Evolutionary conservation across 2,113 vertebrate genomes (phyloP), one percentile per base, ranked within the genome.

Genomic region (Todiramphus chloris): DNA sequence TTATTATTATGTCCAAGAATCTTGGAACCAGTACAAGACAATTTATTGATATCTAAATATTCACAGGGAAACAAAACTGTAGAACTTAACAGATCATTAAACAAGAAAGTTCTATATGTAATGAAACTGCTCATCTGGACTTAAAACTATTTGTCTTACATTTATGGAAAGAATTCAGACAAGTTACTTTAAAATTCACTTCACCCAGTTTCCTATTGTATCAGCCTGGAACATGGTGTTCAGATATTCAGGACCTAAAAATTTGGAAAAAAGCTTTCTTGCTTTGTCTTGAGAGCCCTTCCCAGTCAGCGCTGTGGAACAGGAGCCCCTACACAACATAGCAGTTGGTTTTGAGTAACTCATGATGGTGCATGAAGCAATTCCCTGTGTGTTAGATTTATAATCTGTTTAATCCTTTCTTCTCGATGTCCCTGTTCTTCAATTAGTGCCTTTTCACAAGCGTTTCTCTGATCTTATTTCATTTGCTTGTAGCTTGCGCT

Each of bases 321-420:
- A 78, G 64, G 30, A 89, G 12, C 16, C 16, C 33, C 67, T 63
- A 37, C 53, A 41, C 9, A 59, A 39, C 13, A 10, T 0, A 68
- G 20, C 31, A 37, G 7, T 25, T 70, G 13, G 11, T 33, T 75
- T 56, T 56, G 31, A 51, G 20, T 33, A 56, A 67, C 30, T 83
- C 30, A 30, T 3, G 4, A 35, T 74, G 51, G 24, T n/a, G 56
- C 15, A 43, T 56, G 66, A 79, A 94, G 44, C 51, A 82, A 76
- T 87, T 82, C 80, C 74, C 58, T 79, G 6, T 31, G 25, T 33
- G 9, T 44, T 13, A 39, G 44, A 41, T 72, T 75, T 89, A 56
- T 89, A 94, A 93, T 70, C 64, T 94, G 28, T 48, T 93, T 86
- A 94, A 93, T 90, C 68, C 83, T 88, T 92, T 80, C 51, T 90